These are phyloP conservation scores for Ptiloglossa arizonensis DNA, from an alignment of 1,140 invertebrate species.

Conservation along the genomic window DNA sequence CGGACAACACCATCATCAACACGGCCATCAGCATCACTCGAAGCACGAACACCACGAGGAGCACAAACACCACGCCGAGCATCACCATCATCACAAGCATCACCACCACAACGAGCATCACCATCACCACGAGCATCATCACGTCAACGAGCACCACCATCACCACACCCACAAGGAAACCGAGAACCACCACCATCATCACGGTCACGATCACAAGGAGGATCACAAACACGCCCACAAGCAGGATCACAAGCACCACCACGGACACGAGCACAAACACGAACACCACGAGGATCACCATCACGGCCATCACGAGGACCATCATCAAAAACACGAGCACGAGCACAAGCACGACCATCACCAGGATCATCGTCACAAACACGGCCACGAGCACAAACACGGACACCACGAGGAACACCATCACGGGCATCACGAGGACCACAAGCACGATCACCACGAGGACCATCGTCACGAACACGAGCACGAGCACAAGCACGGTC, in stretches of 20 bases:
- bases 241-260: slow-evolving; percentile 67
- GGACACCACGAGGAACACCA: slow-evolving; percentile 63
- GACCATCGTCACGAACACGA: slow-evolving; percentile 71
- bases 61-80: slow-evolving; percentile 74
- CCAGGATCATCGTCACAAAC: slow-evolving; percentile 61
- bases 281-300: slow-evolving; percentile 72
- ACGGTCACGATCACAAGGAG: slow-evolving; percentile 73
- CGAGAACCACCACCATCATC: slow-evolving; percentile 76
- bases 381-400: slow-evolving; percentile 66
- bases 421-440: slow-evolving; percentile 58
- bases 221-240: slow-evolving; percentile 68
- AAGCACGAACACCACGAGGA: slow-evolving; percentile 74
- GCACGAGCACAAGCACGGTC: slow-evolving; percentile 71
- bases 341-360: slow-evolving; percentile 72
- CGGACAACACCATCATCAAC: slow-evolving; percentile 67
- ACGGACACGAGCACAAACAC: slow-evolving; percentile 72
- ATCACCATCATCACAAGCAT: slow-evolving; percentile 72
- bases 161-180: slow-evolving; percentile 76
- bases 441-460: slow-evolving; percentile 63
- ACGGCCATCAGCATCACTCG: slow-evolving; percentile 70
- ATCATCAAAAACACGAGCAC: slow-evolving; percentile 74
- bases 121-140: slow-evolving; percentile 72
- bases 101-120: slow-evolving; percentile 73
- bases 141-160: slow-evolving; percentile 72
- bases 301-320: slow-evolving; percentile 71